phyloP scores from a whole-genome alignment of 1,140 invertebrate species.

The Drosophila busckii region DNA sequence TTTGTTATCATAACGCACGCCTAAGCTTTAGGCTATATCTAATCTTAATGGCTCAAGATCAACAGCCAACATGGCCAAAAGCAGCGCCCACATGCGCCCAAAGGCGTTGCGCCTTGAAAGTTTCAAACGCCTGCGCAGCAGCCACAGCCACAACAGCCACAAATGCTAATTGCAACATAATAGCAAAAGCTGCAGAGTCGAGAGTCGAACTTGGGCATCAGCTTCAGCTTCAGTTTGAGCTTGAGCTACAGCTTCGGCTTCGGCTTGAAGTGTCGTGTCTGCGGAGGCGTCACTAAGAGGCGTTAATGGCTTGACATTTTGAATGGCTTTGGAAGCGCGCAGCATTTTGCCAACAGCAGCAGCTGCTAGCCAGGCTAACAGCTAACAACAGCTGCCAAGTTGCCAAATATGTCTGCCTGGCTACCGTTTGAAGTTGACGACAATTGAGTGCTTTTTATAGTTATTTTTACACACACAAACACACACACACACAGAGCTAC shows the following conservation, averaged over 20 bases:
- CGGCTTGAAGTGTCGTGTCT: conserved; percentile 60
- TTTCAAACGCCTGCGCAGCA: conserved; percentile 56
- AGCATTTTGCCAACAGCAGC: conserved; percentile 1
- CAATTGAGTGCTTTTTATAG: conserved; percentile 11
- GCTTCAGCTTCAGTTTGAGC: conserved; percentile 17
- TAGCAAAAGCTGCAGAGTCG: conserved; percentile 21
- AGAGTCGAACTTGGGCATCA: conserved; percentile 3
- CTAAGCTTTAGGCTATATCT: too few species aligned
- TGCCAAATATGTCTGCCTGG: conserved; percentile 53
- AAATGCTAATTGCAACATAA: conserved; percentile 65
- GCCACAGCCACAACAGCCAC: conserved; percentile 13
- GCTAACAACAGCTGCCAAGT: conserved; percentile 33
- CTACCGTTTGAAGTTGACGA: conserved; percentile 50
- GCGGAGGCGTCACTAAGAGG: conserved; percentile 74
- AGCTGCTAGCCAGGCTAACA: conserved; percentile 1
- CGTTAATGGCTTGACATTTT: conserved; percentile 74
- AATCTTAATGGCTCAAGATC: conserved; percentile 21
- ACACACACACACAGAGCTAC: too few species aligned
- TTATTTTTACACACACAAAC: too few species aligned
- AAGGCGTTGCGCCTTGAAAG: conserved; percentile 31
- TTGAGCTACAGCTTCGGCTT: conserved; percentile 13
- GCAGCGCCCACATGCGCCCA: conserved; percentile 31
- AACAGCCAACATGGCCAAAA: conserved; percentile 35
- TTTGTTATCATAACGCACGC: conserved; percentile 4
- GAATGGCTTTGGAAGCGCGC: conserved; percentile 44